A percentile compares a stretch with the other conserved stretches of the same genome.
phyloP scores from a whole-genome alignment of 2,888 invertebrate species.

The Cenopis cana region DNA sequence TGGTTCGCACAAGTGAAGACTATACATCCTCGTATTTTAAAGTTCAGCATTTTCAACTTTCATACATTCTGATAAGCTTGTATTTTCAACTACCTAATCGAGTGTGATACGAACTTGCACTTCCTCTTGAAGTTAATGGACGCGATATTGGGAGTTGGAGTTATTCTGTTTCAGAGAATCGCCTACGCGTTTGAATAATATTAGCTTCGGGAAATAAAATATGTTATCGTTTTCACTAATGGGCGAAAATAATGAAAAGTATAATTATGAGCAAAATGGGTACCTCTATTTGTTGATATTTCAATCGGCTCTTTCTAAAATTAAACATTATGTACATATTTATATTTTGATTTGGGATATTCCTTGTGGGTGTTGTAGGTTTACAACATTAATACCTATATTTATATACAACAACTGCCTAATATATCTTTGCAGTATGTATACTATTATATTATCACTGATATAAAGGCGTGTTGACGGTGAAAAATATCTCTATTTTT shows the following conservation, averaged over 20 bases:
- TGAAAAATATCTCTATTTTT: no score
- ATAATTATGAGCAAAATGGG: no score
- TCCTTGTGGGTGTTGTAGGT: no score
- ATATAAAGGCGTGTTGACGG: no score
- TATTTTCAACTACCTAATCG: neutral
- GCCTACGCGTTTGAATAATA: constrained; percentile 38
- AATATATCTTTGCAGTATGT: no score
- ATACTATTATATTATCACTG: no score
- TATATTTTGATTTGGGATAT: no score
- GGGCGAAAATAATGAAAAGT: neutral
- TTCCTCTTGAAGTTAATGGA: constrained; percentile 12
- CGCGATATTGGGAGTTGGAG: constrained; percentile 24
- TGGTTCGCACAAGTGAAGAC: constrained; percentile 18
- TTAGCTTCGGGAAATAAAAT: constrained; percentile 18
- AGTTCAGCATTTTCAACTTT: neutral
- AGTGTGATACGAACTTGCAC: constrained; percentile 2
- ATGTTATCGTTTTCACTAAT: constrained; percentile 11
- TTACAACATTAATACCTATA: no score
- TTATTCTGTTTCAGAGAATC: constrained; percentile 34
- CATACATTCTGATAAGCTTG: neutral
- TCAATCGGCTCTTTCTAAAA: no score
- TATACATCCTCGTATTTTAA: neutral
- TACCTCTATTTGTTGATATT: no score
- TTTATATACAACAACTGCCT: no score
- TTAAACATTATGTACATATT: no score